These are phyloP conservation scores for Mesocentrotus franciscanus DNA, from an alignment of 53 echinoderm and acorn worm genomes.

Conservation along the genomic window DNA sequence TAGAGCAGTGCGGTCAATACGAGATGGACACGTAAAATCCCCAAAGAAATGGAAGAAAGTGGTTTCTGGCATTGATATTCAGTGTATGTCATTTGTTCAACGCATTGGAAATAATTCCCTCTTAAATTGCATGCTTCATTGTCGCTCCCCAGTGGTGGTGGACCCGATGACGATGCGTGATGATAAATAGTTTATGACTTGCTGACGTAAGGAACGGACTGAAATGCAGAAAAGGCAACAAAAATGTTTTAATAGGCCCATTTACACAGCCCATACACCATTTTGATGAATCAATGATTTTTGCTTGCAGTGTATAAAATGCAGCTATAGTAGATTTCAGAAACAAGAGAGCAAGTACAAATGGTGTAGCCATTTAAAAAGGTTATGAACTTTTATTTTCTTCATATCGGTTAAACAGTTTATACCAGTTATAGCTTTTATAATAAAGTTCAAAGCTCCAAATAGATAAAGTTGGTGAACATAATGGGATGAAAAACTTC, in stretches of 20 bases:
- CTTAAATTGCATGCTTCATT: background rate
- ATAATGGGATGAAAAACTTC: background rate
- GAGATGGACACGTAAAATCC: background rate
- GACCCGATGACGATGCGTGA: background rate
- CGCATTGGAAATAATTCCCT: background rate
- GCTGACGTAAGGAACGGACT: slow-evolving; percentile 3
- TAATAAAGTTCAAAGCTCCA: background rate
- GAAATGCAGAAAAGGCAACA: background rate
- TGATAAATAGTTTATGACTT: slow-evolving; percentile 19
- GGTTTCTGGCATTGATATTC: background rate
- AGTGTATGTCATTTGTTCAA: background rate
- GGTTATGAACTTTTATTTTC: no score
- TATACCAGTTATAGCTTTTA: no score
- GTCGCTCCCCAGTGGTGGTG: background rate
- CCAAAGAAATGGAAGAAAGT: background rate
- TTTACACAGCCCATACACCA: no score
- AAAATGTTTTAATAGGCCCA: slow-evolving; percentile 8
- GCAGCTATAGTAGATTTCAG: background rate
- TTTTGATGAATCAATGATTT: no score
- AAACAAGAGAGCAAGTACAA: background rate
- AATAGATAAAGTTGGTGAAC: background rate
- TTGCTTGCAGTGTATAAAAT: no score
- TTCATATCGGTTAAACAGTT: no score
- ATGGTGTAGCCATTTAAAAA: background rate
- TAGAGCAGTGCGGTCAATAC: background rate